A percentile compares a stretch with the other conserved stretches of the same genome.
phyloP scores from a whole-genome alignment of 64 coral and sea anemone species.

The Porites lutea region DNA sequence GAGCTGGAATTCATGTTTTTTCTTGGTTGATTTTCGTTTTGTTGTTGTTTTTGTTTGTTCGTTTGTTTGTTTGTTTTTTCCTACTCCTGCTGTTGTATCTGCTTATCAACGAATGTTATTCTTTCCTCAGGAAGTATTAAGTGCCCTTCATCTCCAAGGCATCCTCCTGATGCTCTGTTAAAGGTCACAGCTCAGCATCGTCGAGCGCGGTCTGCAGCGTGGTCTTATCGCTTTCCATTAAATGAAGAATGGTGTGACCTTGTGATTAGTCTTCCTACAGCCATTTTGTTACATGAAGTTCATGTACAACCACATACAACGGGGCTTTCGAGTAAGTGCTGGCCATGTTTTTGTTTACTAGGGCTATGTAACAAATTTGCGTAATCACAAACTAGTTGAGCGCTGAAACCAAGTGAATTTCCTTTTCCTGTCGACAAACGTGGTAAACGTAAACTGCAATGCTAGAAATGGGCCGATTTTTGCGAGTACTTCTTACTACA shows the following conservation, averaged over 20 bases:
- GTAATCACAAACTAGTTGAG: too few relatives aligned
- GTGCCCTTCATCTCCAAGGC: slow-evolving; percentile 73
- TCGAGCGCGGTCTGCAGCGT: slow-evolving; percentile 86
- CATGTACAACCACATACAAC: slow-evolving; percentile 87
- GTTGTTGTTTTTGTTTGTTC: too few relatives aligned
- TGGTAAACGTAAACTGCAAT: too few relatives aligned
- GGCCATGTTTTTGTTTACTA: background rate
- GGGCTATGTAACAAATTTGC: too few relatives aligned
- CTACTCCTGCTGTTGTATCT: too few relatives aligned
- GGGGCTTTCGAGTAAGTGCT: slow-evolving; percentile 87
- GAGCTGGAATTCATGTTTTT: too few relatives aligned
- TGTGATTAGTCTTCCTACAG: slow-evolving; percentile 71
- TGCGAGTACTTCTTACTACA: too few relatives aligned
- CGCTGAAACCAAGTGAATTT: too few relatives aligned
- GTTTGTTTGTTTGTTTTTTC: too few relatives aligned
- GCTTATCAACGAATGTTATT: background rate
- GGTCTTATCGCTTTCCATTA: slow-evolving; percentile 89
- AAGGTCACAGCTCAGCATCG: slow-evolving; percentile 81
- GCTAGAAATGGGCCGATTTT: too few relatives aligned
- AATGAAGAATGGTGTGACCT: slow-evolving; percentile 94
- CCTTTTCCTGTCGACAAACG: too few relatives aligned
- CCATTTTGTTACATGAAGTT: slow-evolving; percentile 85
- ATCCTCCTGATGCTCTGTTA: slow-evolving; percentile 83
- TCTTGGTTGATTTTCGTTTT: too few relatives aligned
- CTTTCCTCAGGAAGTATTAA: slow-evolving; percentile 71